Percentiles rank a stretch among this genome's conserved stretches.
These are phyloP conservation scores for Eristalis intricaria DNA, from an alignment of 2,888 invertebrate genomes.

Conservation along the genomic window DNA sequence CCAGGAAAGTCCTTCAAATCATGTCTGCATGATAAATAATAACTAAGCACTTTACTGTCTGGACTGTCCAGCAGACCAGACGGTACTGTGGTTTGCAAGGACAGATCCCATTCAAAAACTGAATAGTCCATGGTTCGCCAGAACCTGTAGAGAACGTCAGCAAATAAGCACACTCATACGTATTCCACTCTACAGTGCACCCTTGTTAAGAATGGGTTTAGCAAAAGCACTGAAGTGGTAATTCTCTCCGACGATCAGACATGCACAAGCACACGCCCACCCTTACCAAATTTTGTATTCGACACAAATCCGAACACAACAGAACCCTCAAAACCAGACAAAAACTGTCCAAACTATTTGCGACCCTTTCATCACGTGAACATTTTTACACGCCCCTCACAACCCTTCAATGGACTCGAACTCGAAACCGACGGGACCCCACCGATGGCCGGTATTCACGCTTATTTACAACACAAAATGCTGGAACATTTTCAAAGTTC, in stretches of 20 bases:
- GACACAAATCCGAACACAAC: not conserved
- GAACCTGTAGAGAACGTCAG: too few relatives aligned
- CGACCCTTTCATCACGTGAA: not conserved
- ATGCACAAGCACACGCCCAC: not conserved
- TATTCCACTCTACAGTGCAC: too few relatives aligned
- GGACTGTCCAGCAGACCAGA: too few relatives aligned
- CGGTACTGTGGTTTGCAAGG: too few relatives aligned
- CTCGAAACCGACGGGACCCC: not conserved
- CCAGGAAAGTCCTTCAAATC: too few relatives aligned
- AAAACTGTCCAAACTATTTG: not conserved
- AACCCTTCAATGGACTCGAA: not conserved
- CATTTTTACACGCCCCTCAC: not conserved
- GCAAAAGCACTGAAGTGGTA: not conserved
- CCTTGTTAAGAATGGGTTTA: too few relatives aligned
- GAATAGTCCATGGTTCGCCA: too few relatives aligned
- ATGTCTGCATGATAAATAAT: too few relatives aligned
- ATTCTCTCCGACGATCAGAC: not conserved
- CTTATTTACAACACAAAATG: conserved; percentile 6
- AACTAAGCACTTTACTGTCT: too few relatives aligned
- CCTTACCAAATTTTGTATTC: not conserved
- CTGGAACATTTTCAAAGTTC: conserved; percentile 8
- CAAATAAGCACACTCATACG: too few relatives aligned
- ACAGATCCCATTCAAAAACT: too few relatives aligned
- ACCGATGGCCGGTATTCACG: not conserved
- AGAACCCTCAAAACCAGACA: not conserved